These are phyloP conservation scores for Lontra canadensis DNA, from an alignment of 2,113 vertebrate species.

Conservation along the genomic window DNA sequence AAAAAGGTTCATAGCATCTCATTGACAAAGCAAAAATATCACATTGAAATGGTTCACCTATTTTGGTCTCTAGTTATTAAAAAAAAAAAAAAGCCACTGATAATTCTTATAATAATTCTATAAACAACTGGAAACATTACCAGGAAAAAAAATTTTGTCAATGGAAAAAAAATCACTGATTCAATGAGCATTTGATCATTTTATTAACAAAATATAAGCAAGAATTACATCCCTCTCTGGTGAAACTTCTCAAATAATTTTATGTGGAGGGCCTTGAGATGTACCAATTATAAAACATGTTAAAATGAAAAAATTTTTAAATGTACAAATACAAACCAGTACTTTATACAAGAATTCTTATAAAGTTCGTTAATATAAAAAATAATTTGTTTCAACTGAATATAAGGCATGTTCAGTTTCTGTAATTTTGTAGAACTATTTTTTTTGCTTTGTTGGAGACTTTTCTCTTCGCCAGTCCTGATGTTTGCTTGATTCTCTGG, in stretches of 20 bases:
- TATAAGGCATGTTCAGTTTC: slow-evolving; percentile 28
- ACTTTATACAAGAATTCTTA: slow-evolving; percentile 83
- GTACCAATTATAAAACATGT: slow-evolving; percentile 78
- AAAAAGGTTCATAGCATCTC: background rate
- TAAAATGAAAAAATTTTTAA: slow-evolving; percentile 80
- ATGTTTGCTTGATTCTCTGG: slow-evolving; percentile 81
- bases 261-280: slow-evolving; percentile 64
- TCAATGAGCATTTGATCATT: slow-evolving; percentile 70
- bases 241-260: slow-evolving; percentile 67
- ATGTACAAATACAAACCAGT: slow-evolving; percentile 82
- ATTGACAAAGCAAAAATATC: slow-evolving; percentile 32
- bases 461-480: slow-evolving; percentile 81
- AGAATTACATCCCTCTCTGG: slow-evolving; percentile 47
- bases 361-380: slow-evolving; percentile 74
- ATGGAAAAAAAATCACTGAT: slow-evolving; percentile 61
- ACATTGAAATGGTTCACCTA: slow-evolving; percentile 1
- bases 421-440: slow-evolving; percentile 58
- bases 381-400: slow-evolving; percentile 69
- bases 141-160: slow-evolving; percentile 61
- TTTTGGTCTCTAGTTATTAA: slow-evolving; percentile 29
- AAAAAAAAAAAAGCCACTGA: slow-evolving; percentile 58
- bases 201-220: slow-evolving; percentile 87
- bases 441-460: slow-evolving; percentile 84
- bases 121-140: slow-evolving; percentile 21
- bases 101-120: background rate